Evolutionary conservation across 2,888 invertebrate species (phyloP), one percentile per base, ranked within the genome.

Genomic region (Hirtodrosophila alboralis): DNA sequence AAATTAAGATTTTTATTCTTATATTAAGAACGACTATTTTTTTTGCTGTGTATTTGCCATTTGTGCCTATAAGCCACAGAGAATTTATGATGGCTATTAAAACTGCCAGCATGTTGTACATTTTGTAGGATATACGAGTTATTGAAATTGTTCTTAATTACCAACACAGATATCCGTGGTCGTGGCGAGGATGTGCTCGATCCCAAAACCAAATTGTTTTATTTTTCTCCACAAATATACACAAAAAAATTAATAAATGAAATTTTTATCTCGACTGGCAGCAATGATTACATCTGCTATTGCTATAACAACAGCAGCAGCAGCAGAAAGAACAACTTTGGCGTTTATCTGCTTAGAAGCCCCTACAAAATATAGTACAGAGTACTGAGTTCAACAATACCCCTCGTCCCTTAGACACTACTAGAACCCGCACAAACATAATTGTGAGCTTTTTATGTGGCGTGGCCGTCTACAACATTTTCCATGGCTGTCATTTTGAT

Each of bases 371-470:
- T 36, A 37, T 9, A 30, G 23, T 18, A 33, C 27, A 34, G 13
- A 30, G 37, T 48, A 40, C 38, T 18, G 43, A 23, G 38, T 23
- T 43, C 43, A 31, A n/a, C 28, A 12, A n/a, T n/a, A n/a, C n/a
- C 1, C 8, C 43, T 10, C 31, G 1, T 21, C 2, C 27, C 21
- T 31, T 2, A 27, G 14, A 34, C 31, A 34, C 30, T 37, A 38
- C 56, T 41, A 33, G 27, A 9, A 36, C 31, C 52, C 14, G 23
- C 51, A 28, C 40, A 64, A 64, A 54, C 80, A 84, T 80, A 80
- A 80, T 67, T 80, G 72, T 70, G 72, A 61, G 69, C 75, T 69
- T 69, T 80, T 84, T 84, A 84, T 84, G 84, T 80, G 64, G 77
- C 84, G 37, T 69, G 48, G 78, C 68, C 66, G 53, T 67, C 70